phyloP scores from a whole-genome alignment of 2,888 invertebrate genomes.

The Pristionchus mayeri region DNA sequence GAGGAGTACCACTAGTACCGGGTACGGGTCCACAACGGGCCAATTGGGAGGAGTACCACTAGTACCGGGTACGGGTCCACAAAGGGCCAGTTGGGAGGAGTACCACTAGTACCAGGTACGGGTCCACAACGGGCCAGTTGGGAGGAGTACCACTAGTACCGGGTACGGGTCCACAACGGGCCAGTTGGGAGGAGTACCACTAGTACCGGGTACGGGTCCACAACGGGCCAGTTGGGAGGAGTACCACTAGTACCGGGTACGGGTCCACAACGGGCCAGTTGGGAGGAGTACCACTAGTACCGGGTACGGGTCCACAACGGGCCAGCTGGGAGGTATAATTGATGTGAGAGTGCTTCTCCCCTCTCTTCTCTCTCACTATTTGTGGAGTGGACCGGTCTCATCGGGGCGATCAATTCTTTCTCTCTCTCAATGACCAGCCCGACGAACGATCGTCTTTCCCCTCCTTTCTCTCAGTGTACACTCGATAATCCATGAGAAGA shows the following conservation, averaged over 20 bases:
- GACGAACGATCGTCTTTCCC: conserved; percentile 40
- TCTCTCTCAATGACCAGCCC: conserved; percentile 41
- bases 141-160: too few relatives aligned
- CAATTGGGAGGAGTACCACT: not conserved
- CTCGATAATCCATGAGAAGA: conserved; percentile 37
- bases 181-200: not conserved
- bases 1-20: too few relatives aligned
- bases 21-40: not conserved
- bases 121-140: not conserved
- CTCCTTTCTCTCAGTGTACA: conserved; percentile 40
- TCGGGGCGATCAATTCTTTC: conserved; percentile 45
- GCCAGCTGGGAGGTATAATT: not conserved
- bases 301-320: not conserved
- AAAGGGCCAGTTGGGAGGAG: not conserved
- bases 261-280: not conserved
- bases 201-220: too few relatives aligned
- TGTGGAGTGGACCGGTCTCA: conserved; percentile 35
- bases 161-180: not conserved
- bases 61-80: too few relatives aligned
- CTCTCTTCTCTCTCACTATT: conserved; percentile 17
- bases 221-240: not conserved
- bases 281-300: not conserved
- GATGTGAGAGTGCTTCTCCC: conserved; percentile 19
- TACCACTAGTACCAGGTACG: too few relatives aligned
- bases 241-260: too few relatives aligned